Conservation (phyloP, 2,888 invertebrate species). For the Bimastos eiseni region DNA sequence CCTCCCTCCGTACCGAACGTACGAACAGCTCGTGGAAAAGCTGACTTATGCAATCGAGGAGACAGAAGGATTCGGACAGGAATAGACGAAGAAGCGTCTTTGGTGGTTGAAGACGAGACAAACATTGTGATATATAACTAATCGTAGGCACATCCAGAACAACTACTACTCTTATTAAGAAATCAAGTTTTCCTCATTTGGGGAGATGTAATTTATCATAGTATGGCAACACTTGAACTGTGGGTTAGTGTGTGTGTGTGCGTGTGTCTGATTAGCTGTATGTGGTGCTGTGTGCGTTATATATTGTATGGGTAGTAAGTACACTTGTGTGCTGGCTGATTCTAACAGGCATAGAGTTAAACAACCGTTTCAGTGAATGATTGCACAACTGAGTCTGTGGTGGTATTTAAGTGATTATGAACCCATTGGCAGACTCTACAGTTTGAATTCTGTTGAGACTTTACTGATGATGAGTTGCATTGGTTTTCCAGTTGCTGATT, state of each 20-base stretch:
- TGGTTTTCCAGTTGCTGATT: too few species aligned
- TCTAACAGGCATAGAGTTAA: neutral
- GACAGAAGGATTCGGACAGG: slow-evolving; percentile 86
- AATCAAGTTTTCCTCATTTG: slow-evolving; percentile 3
- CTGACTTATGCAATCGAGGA: slow-evolving; percentile 97
- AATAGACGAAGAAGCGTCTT: neutral
- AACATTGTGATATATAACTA: slow-evolving; percentile 9
- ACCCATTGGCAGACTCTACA: neutral
- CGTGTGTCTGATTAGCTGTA: neutral
- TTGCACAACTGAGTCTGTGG: neutral
- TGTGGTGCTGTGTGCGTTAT: neutral
- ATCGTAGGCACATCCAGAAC: neutral
- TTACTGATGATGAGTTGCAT: too few species aligned
- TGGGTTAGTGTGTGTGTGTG: neutral
- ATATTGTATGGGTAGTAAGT: neutral
- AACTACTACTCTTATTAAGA: neutral
- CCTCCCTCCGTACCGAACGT: slow-evolving; percentile 96
- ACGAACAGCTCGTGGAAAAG: slow-evolving; percentile 97
- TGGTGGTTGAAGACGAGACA: neutral
- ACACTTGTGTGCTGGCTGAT: neutral
- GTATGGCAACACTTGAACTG: neutral
- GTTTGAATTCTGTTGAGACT: neutral
- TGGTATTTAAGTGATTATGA: neutral
- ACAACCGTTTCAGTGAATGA: neutral
- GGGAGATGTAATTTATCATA: neutral